Base-by-base conservation (phyloP, 2,888 invertebrate species). In the Heteromyza rotundicornis region DNA sequence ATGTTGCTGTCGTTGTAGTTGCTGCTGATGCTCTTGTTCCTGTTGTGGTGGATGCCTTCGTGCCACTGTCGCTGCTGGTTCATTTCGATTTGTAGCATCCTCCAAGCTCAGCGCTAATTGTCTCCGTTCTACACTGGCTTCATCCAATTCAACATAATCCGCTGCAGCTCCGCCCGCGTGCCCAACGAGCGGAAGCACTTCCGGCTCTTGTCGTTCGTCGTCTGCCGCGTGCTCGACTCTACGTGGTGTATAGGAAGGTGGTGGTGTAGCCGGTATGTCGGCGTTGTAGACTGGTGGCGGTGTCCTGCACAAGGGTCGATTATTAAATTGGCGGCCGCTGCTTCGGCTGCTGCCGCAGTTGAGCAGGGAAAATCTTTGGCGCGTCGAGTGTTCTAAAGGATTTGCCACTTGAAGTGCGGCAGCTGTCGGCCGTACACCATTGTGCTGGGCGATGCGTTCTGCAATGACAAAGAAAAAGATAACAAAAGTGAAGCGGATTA, bases 261-360 rank as follows among this genome's bases (percentile, higher is more conserved):
- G 82, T 32, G 82, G 83, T 23, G 82, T 80, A 24, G 75, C 63
- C 8, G 81, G 78, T 66, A 75, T 60, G 1, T 72, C 74, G 19
- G 63, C 66, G 24, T 74, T 70, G 57, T 80, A 77, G 62, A 73
- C 64, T 1, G 78, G 77, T 36, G 77, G 78, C 60, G 75, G 74
- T 17, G 75, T 64, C 12, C 72, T 67, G 69, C 64, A 57, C 63
- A 71, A 23, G 5, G 64, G 61, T 53, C 63, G 69, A 59, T 64
- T 63, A 59, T 65, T 58, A 59, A 69, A 69, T 56, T 72, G 67
- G 63, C 59, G 62, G 56, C 57, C 65, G 58, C 57, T 57, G 35
- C 36, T 40, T 7, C 40, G 10, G 40, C 51, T 16, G 27, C 16
- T 55, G 62, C n/a, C 47, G 67, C 53, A 54, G 56, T 12, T 12